Percentiles rank a stretch among this genome's conserved stretches.
Conservation (phyloP, 2,797 vertebrate species). For the Sebastes taczanowskii region DNA sequence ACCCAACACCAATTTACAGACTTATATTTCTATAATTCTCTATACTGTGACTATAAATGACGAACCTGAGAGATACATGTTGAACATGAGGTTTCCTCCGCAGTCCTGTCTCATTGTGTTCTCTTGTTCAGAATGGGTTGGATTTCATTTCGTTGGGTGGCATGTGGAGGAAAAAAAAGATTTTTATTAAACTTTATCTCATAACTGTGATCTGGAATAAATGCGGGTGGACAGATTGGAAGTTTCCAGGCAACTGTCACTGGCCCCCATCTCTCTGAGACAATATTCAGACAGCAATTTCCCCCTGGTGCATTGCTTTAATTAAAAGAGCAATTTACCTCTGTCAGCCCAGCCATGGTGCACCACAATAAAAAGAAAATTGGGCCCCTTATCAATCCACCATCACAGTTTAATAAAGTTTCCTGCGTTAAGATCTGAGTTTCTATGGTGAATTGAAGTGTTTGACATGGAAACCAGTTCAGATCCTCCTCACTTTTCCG, state of each 20-base stretch:
- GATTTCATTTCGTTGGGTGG: conserved; percentile 84
- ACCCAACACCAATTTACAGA: conserved; percentile 20
- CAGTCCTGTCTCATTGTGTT: conserved; percentile 95
- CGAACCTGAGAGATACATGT: conserved; percentile 99
- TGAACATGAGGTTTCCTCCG: conserved; percentile 96
- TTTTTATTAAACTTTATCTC: conserved; percentile 93
- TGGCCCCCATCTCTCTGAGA: conserved; percentile 87
- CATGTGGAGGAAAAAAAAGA: conserved; percentile 77
- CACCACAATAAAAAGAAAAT: conserved; percentile 88
- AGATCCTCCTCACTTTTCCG: conserved; percentile 90
- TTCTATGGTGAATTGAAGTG: conserved; percentile 91
- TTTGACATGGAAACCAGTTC: conserved; percentile 89
- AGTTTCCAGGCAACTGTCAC: conserved; percentile 93
- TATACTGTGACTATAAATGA: conserved; percentile 25
- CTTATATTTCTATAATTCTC: conserved; percentile 31
- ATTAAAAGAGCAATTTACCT: conserved; percentile 97
- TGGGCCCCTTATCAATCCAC: conserved; percentile 90
- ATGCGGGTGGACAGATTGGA: conserved; percentile 86
- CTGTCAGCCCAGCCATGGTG: conserved; percentile 85
- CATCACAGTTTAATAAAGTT: conserved; percentile 98
- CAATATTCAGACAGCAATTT: conserved; percentile 97
- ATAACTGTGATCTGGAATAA: conserved; percentile 90
- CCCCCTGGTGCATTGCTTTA: conserved; percentile 94
- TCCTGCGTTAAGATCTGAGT: conserved; percentile 88
- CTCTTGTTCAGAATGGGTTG: conserved; percentile 79